Evolutionary conservation across 2,113 vertebrate genomes (phyloP), one percentile per base, ranked within the genome.

Genomic region (Cavia porcellus): DNA sequence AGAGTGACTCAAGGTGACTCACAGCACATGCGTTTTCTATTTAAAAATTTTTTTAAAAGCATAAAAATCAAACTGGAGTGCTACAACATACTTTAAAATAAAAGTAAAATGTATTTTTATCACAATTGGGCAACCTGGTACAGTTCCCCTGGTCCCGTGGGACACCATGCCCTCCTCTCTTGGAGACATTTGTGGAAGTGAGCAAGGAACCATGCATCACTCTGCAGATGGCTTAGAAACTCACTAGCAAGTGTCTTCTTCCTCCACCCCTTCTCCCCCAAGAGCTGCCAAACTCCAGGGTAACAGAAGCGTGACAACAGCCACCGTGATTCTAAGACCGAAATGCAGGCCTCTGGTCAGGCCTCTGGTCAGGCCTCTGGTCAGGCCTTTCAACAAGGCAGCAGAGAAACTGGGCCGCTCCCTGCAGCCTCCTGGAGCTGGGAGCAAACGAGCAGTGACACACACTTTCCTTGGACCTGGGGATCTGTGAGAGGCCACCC

Each of bases 141-240:
- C 42, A 9, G 6, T 50, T 42, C 11, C 42, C 6, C 2, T 12
- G 32, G n/a, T 13, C 61, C 28, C 0, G 0, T 10, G 7, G 30
- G 12, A 19, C 11, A 24, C 12, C 19, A 24, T 5, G 72, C n/a
- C 3, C 47, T 91, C 7, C 66, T 75, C 5, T 59, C 47, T 64
- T 74, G 47, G 66, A 91, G 38, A 42, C 10, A 3, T 70, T 70
- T 15, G 2, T 8, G n/a, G 30, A 93, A 13, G 14, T 28, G 20
- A 25, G 50, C 12, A n/a, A 80, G 72, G 22, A 52, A 61, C 35
- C 22, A 5, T 4, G 47, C 24, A 28, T 8, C 14, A 2, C 28
- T 22, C 14, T 61, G 0, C 25, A 75, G 82, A 20, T 12, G 28
- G 19, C 38, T 19, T 42, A 9, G 47, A 42, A 57, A 3, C 28